Evolutionary conservation across 64 coral and sea anemone species (phyloP), one percentile per base, ranked within the genome.

Genomic region (Montipora sp.): DNA sequence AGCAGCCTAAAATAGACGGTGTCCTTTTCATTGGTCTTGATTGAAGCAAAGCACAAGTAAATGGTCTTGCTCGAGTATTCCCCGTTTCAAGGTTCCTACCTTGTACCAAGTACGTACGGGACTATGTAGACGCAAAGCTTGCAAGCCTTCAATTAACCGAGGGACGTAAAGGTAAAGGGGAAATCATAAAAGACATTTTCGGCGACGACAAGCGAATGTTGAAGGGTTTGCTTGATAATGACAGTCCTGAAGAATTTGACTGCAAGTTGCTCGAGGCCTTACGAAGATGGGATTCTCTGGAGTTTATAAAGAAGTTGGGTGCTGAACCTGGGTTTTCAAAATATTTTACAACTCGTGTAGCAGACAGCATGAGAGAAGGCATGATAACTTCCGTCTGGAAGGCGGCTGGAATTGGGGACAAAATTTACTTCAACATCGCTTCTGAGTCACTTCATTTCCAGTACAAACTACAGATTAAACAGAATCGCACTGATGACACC

Each of bases 41-140:
- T 76, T 27, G 24, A 14, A 43, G 73, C 23, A 48, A 76, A 76
- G 73, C 73, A 48, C 73, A 76, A 76, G 73, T 9, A 43, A 76
- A 76, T 76, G 73, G 73, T 76, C 73, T 76, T 76, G 73, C 73
- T 76, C 20, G 73, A 76, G 73, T 45, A 76, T 76, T 47, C 73
- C 73, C 2, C 45, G 73, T 76, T 76, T 76, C 73, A 76, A 76
- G 73, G 43, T 76, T 76, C 73, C 15, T 76, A 76, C 73, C 44
- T 44, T 76, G 73, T 76, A 76, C 24, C 43, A 76, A 76, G 73
- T 6, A 36, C 24, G 73, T 24, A 24, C 20, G 9, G 23, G 73
- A 76, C 73, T 46, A 76, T 43, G 73, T 45, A 43, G 45, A 76
- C 0, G 22, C 73, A 76, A 76, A 76, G 23, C 73, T 76, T 46